Evolutionary conservation across 1,140 invertebrate genomes (phyloP), one percentile per base, ranked within the genome.

Genomic region (Papilio xuthus): DNA sequence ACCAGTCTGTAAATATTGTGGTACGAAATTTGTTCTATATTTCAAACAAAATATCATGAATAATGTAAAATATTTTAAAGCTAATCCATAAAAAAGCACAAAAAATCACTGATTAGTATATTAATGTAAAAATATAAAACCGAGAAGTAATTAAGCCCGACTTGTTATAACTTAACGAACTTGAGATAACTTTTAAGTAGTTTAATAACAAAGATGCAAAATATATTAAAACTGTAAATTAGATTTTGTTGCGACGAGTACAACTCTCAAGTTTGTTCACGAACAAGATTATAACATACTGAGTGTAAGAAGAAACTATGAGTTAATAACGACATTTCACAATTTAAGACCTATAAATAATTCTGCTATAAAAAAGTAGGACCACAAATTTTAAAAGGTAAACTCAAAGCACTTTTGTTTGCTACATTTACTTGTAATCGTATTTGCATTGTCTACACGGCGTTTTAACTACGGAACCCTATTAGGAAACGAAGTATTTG

Each of bases 201-300:
- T 60, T 60, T 60, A 23, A 67, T 28, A 67, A 32, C 26, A 32
- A 67, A 32, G 26, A 67, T 63, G 60, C 60, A 63, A 63, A 23
- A 10, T 0, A 28, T 63, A 63, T 67, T 67, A 67, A 32, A 67
- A 67, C 23, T 28, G 32, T 28, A 23, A 28, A 67, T 28, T 6
- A 67, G 23, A 67, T 23, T 63, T 28, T 67, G 60, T 67, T 12
- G 56, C 60, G 23, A 63, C 12, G 26, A 63, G 60, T 26, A 23
- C 23, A 4, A 13, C 4, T 63, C 1, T 28, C 0, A 28, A 67
- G 12, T 67, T 67, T 26, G 9, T 60, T 28, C 3, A 32, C 13
- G 6, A 67, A 67, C 60, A 67, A 67, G 12, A 63, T 63, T 63
- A 32, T 67, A 4, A 15, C 60, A 28, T 4, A 12, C 10, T 47